Conservation (phyloP, 2,113 vertebrate species). For the Nothocercus julius region DNA sequence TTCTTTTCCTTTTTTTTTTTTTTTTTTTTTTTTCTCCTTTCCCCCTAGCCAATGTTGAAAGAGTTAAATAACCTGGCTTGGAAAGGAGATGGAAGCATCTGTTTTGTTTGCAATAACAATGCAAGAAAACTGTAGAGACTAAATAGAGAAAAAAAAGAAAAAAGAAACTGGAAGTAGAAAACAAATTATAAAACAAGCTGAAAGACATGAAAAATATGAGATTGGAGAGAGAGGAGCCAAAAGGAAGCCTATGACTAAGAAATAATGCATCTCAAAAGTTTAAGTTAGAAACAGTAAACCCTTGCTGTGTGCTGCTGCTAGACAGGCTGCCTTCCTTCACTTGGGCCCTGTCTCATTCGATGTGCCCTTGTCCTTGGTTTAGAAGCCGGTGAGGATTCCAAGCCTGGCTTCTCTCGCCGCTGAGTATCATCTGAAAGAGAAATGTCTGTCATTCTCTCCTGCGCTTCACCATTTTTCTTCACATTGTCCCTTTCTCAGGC, state of each 20-base stretch:
- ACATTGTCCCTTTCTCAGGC: background rate
- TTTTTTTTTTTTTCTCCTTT: background rate
- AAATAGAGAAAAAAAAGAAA: background rate
- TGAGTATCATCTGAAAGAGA: background rate
- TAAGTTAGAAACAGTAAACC: background rate
- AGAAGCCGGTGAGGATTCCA: background rate
- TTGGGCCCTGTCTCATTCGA: background rate
- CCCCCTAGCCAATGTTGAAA: background rate
- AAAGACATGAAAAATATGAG: background rate
- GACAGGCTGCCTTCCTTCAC: background rate
- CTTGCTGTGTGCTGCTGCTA: background rate
- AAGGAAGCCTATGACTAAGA: background rate
- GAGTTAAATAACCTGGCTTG: conserved; percentile 13
- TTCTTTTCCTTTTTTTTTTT: background rate
- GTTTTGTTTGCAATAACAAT: conserved; percentile 31
- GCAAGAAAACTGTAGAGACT: background rate
- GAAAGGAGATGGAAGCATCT: conserved; percentile 45
- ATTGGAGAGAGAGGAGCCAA: background rate
- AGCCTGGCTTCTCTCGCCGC: background rate
- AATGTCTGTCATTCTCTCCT: background rate
- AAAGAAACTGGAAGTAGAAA: background rate
- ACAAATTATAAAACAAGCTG: background rate
- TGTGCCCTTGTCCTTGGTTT: background rate
- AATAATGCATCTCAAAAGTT: background rate
- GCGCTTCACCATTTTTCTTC: fast-evolving